Percentiles rank a stretch among this genome's conserved stretches.
Evolutionary conservation across 2,113 vertebrate species (phyloP).

Genomic region (Gadus chalcogrammus): DNA sequence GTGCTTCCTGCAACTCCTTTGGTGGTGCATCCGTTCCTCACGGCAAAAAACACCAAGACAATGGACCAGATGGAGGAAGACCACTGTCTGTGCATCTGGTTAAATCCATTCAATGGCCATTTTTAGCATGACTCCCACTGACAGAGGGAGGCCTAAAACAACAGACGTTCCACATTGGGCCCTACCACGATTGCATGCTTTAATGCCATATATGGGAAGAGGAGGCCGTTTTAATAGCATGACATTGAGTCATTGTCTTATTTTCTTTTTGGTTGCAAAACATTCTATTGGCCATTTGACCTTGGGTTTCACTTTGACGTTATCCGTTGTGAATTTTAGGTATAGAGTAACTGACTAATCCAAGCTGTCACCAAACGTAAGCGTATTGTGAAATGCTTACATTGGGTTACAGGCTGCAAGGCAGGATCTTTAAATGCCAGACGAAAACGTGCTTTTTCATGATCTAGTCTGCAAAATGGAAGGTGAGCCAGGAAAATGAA

Average conservation of each 20-base stretch:
- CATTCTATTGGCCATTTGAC: not conserved
- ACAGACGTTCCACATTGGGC: slow-evolving; percentile 39
- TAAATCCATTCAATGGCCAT: slow-evolving; percentile 63
- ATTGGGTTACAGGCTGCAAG: slow-evolving; percentile 22
- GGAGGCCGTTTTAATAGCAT: not conserved
- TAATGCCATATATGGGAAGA: slow-evolving; percentile 10
- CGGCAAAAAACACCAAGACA: slow-evolving; percentile 67
- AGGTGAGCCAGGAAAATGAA: slow-evolving; percentile 37
- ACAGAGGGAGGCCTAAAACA: slow-evolving; percentile 61
- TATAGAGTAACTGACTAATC: not conserved
- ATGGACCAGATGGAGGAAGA: slow-evolving; percentile 76
- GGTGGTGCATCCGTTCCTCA: slow-evolving; percentile 69
- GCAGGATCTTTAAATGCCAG: slow-evolving; percentile 38
- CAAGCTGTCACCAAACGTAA: not conserved
- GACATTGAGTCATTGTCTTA: slow-evolving; percentile 2
- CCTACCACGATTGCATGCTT: slow-evolving; percentile 41
- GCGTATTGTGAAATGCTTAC: slow-evolving; percentile 10
- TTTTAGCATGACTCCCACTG: slow-evolving; percentile 68
- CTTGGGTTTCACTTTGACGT: not conserved
- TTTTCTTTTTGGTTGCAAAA: not conserved
- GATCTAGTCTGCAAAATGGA: slow-evolving; percentile 37
- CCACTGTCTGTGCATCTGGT: slow-evolving; percentile 70
- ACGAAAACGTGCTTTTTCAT: slow-evolving; percentile 44
- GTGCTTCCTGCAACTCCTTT: slow-evolving; percentile 69
- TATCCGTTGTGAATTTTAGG: not conserved